Evolutionary conservation across 2,113 vertebrate genomes (phyloP), one percentile per base, ranked within the genome.

Genomic region (Platichthys flesus): DNA sequence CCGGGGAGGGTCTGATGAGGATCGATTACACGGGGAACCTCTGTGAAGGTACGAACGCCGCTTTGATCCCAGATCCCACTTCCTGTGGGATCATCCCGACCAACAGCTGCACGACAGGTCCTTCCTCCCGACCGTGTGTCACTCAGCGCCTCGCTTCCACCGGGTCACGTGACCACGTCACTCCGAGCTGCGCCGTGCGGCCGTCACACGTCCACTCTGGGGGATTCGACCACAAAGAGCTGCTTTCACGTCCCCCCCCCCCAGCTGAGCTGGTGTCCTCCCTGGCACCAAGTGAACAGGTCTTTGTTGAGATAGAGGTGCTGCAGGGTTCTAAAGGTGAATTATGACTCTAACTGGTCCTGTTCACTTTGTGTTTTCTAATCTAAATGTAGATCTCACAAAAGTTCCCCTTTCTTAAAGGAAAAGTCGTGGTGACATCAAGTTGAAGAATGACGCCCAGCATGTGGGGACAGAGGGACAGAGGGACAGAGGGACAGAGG

Each of bases 11-110:
- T 67, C 78, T 65, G 42, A 40, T 49, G 49, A 45, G 71, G 79
- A 77, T 85, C 16, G 79, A 79, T 90, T 91, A 83, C 84, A 81
- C 2, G 16, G 24, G 26, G 68, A 67, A 74, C 21, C 71, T 78
- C 61, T 16, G 71, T 20, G 74, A 55, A 76, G 63, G 68, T 61
- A 28, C 13, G 23, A 60, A 13, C 13, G 4, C 45, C 0, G 31
- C 90, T 86, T 82, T 90, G 86, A 90, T 87, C 49, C 85, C 55
- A 3, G 83, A 85, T 81, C 77, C 35, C 59, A n/a, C 83, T 81
- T 88, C 79, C 79, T 76, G 51, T 16, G 56, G 76, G 73, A 85
- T 74, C 80, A 58, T 77, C 72, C 24, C 78, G 55, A 31, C 76
- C 67, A 69, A 58, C 85, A 83, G 88, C 85, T 68, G 80, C 49